A percentile compares a stretch with the other conserved stretches of the same genome.
These are phyloP conservation scores for Micrasema minimum DNA, from an alignment of 1,140 invertebrate species.

Conservation along the genomic window DNA sequence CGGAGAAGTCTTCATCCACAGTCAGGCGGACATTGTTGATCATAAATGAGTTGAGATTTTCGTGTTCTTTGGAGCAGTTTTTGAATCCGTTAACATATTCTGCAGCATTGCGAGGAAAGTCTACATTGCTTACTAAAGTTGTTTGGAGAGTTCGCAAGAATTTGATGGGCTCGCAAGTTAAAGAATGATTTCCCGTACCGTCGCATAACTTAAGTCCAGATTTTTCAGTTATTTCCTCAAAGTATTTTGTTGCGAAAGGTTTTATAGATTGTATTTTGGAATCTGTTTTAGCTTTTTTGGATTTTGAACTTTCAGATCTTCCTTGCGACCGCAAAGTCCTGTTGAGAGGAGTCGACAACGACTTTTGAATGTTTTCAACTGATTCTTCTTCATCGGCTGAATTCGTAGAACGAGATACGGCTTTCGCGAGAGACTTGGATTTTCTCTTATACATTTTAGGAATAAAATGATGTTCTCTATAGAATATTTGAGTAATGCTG, in stretches of 20 bases:
- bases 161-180: conserved; percentile 55
- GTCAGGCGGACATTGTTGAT: conserved; percentile 61
- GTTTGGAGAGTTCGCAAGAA: conserved; percentile 60
- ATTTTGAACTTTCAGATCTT: conserved; percentile 12
- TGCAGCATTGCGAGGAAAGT: conserved; percentile 61
- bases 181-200: conserved; percentile 22
- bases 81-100: conserved; percentile 59
- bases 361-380: conserved; percentile 29
- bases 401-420: neutral
- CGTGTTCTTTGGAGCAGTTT: conserved; percentile 57
- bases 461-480: too few species aligned
- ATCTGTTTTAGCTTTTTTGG: conserved; percentile 31
- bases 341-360: conserved; percentile 16
- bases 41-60: conserved; percentile 60
- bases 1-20: conserved; percentile 53
- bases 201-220: conserved; percentile 36
- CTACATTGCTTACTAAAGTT: conserved; percentile 59
- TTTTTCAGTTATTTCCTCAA: conserved; percentile 42
- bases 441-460: conserved; percentile 41
- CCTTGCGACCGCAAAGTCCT: conserved; percentile 3
- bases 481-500: too few species aligned
- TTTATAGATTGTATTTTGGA: conserved; percentile 18
- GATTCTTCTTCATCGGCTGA: conserved; percentile 26
- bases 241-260: conserved; percentile 46
- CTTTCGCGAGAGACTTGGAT: conserved; percentile 32